A percentile compares a stretch with the other conserved stretches of the same genome.
Evolutionary conservation across 2,797 vertebrate genomes (phyloP).

Genomic region (Trematomus bernacchii): DNA sequence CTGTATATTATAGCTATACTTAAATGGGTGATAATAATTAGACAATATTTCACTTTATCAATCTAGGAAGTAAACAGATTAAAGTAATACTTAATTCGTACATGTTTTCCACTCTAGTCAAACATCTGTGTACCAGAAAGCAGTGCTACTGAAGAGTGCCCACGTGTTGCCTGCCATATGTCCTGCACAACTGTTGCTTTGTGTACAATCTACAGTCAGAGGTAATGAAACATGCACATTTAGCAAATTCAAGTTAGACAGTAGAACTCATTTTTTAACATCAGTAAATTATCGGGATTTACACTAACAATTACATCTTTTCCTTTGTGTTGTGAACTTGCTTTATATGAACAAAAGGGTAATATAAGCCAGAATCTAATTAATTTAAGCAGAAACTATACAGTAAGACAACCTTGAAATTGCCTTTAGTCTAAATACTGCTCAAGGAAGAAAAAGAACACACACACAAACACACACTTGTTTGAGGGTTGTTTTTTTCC

Average conservation of each 20-base stretch:
- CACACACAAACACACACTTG: no score
- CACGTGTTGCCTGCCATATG: conserved; percentile 75
- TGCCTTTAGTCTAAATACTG: background rate
- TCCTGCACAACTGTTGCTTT: conserved; percentile 75
- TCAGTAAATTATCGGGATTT: conserved; percentile 7
- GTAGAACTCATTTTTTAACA: conserved; percentile 16
- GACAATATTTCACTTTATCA: conserved; percentile 32
- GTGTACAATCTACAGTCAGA: conserved; percentile 53
- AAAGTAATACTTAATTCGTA: conserved; percentile 58
- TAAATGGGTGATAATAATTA: conserved; percentile 27
- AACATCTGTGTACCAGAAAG: conserved; percentile 80
- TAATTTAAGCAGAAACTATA: background rate
- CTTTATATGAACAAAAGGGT: background rate
- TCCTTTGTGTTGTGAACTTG: background rate
- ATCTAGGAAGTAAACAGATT: conserved; percentile 26
- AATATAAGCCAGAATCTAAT: background rate
- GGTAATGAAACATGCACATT: conserved; percentile 58
- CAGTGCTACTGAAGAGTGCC: conserved; percentile 67
- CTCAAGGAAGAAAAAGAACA: background rate
- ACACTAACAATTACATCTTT: no score
- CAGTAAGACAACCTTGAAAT: background rate
- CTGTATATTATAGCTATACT: no score
- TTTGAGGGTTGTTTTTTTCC: background rate
- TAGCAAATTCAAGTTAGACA: conserved; percentile 27
- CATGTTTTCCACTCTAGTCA: conserved; percentile 49